Percentiles rank a stretch among this genome's conserved stretches.
Evolutionary conservation across 2,888 invertebrate species (phyloP).

Genomic region (Chrysina gloriosa): DNA sequence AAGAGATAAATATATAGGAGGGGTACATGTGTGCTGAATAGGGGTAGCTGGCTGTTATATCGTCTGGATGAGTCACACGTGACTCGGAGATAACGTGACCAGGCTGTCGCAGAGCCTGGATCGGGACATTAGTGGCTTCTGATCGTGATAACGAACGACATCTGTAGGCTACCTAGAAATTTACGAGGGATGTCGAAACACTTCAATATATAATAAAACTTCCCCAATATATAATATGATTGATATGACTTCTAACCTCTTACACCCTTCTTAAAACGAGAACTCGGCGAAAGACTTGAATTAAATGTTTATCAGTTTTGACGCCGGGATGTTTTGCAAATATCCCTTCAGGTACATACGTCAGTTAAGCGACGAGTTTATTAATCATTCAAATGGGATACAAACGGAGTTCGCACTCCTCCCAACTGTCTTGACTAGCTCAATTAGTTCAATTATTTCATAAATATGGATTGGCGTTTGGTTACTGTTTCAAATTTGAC

Average conservation of each 20-base stretch:
- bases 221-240: conserved; percentile 39
- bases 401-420: conserved; percentile 11
- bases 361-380: conserved; percentile 6
- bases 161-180: conserved; percentile 48
- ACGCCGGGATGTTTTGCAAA: conserved; percentile 6
- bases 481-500: no score
- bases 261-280: conserved; percentile 9
- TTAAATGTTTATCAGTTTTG: conserved; percentile 18
- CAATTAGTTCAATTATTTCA: no score
- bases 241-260: conserved; percentile 29
- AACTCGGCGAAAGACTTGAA: background rate
- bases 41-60: conserved; percentile 46
- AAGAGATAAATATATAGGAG: conserved; percentile 24
- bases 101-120: conserved; percentile 43
- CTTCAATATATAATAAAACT: conserved; percentile 41
- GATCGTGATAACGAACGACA: conserved; percentile 48
- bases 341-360: background rate
- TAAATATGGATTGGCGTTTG: no score
- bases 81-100: conserved; percentile 51
- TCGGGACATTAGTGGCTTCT: conserved; percentile 47
- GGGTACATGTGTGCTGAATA: conserved; percentile 38
- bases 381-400: conserved; percentile 22
- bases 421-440: no score
- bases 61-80: conserved; percentile 48
- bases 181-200: conserved; percentile 42